Conservation (phyloP, 1,140 invertebrate species). For the Orius insidiosus region DNA sequence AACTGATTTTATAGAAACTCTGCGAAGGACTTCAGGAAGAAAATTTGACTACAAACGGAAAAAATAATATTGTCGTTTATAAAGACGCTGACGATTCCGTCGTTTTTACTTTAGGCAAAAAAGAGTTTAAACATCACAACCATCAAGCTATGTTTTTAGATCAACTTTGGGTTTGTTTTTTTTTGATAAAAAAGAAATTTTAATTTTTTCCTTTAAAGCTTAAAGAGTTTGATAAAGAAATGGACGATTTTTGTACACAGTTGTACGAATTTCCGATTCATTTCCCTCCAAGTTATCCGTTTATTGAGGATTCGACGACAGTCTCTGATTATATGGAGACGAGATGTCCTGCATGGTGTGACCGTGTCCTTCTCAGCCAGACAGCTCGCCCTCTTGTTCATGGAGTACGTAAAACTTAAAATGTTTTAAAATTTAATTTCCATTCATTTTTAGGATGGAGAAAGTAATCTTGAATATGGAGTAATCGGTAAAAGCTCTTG, state of each 20-base stretch:
- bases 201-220: constrained; percentile 41
- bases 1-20: constrained; percentile 39
- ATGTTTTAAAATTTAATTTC: too few species aligned
- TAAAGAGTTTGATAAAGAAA: constrained; percentile 67
- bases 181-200: background rate
- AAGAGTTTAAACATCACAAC: constrained; percentile 64
- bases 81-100: constrained; percentile 24
- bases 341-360: constrained; percentile 92
- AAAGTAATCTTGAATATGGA: constrained; percentile 46
- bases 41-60: constrained; percentile 43
- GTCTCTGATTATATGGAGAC: constrained; percentile 78
- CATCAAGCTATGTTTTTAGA: constrained; percentile 64
- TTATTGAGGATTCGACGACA: constrained; percentile 70
- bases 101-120: constrained; percentile 65
- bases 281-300: constrained; percentile 93
- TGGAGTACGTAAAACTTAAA: constrained; percentile 29
- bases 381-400: constrained; percentile 47
- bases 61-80: constrained; percentile 23
- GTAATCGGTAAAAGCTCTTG: constrained; percentile 72
- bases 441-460: constrained; percentile 19
- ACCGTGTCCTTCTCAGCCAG: constrained; percentile 70
- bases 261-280: constrained; percentile 74
- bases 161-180: constrained; percentile 49
- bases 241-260: constrained; percentile 55
- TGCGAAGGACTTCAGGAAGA: constrained; percentile 42